Conservation (phyloP, 2,113 vertebrate genomes). For the Podarcis muralis region DNA sequence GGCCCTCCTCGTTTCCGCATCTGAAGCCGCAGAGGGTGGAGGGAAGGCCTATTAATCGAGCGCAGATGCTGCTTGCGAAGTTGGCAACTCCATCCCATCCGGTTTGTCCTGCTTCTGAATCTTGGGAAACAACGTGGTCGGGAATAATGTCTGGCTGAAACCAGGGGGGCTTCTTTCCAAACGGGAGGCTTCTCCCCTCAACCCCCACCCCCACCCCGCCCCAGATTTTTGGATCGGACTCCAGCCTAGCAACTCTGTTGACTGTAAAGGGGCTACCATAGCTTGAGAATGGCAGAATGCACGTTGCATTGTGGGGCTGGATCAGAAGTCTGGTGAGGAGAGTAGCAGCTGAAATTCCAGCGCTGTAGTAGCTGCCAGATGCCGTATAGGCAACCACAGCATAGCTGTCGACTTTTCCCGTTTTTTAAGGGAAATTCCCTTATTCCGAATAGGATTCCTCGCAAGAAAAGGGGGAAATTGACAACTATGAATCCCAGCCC, state of each 20-base stretch:
- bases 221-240: background rate
- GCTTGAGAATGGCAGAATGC: background rate
- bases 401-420: too few species aligned
- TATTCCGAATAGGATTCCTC: too few species aligned
- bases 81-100: background rate
- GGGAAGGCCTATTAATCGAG: too few species aligned
- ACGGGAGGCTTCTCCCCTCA: background rate
- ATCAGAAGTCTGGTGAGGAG: background rate
- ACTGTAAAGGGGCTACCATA: background rate
- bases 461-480: too few species aligned
- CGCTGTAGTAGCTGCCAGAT: slow-evolving; percentile 50
- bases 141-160: background rate
- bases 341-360: slow-evolving; percentile 49
- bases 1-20: too few species aligned
- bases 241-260: too few species aligned
- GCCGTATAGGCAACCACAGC: slow-evolving; percentile 56
- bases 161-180: background rate
- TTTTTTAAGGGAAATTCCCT: too few species aligned
- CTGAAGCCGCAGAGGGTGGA: too few species aligned
- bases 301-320: slow-evolving; percentile 9
- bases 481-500: slow-evolving; percentile 40
- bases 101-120: background rate
- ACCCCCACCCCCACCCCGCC: too few species aligned
- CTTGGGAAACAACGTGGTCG: background rate
- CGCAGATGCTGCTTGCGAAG: background rate